These are phyloP conservation scores for Cladopsammia gracilis DNA, from an alignment of 64 coral and sea anemone species.

Conservation along the genomic window DNA sequence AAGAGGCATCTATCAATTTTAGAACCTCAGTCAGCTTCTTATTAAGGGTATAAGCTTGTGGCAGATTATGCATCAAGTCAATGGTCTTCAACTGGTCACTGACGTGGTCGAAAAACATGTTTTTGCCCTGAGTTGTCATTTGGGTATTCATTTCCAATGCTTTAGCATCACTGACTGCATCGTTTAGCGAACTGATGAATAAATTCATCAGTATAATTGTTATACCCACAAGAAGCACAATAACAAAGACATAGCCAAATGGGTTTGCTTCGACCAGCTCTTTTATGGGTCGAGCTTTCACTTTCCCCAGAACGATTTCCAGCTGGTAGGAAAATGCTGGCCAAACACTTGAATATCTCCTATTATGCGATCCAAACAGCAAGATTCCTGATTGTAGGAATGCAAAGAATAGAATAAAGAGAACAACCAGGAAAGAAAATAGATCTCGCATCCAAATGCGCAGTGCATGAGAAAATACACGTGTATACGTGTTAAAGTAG, in stretches of 20 bases:
- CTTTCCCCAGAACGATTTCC: background rate
- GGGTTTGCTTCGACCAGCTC: background rate
- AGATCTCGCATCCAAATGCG: background rate
- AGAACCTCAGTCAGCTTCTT: no score
- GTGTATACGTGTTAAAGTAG: background rate
- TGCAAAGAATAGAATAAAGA: background rate
- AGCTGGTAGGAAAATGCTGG: background rate
- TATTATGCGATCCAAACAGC: background rate
- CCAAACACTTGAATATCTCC: background rate
- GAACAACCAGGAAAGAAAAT: background rate
- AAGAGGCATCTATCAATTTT: no score
- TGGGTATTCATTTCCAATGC: no score
- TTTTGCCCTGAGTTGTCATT: no score
- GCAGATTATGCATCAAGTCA: no score
- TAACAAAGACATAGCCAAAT: background rate
- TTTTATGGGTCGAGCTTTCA: background rate
- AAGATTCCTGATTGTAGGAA: background rate
- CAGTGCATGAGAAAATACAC: background rate
- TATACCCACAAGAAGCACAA: background rate
- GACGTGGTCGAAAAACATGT: no score
- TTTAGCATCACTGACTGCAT: background rate
- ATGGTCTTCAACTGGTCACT: no score
- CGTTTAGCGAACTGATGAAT: background rate
- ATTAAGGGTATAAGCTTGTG: no score
- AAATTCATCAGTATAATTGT: conserved; percentile 5